phyloP scores from a whole-genome alignment of 2,113 vertebrate genomes.

The Cephalopterus ornatus region DNA sequence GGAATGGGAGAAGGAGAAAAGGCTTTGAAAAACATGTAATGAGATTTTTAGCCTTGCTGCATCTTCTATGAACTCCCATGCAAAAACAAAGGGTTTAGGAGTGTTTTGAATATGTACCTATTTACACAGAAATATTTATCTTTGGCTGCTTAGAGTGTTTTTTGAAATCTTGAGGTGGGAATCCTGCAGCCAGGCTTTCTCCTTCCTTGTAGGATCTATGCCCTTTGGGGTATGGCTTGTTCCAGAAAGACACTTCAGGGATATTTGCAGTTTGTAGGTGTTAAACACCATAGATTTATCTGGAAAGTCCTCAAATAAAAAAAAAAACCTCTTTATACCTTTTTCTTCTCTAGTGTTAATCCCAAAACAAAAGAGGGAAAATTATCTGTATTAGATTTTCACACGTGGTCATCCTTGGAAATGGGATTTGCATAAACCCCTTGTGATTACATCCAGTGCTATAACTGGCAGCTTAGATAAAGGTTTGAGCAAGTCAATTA shows the following conservation, averaged over 20 bases:
- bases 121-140: neutral
- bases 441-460: neutral
- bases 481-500: neutral
- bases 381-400: fast-evolving
- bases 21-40: neutral
- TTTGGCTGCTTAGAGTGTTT: neutral
- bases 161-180: neutral
- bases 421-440: neutral
- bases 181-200: neutral
- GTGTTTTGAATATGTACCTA: neutral
- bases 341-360: neutral
- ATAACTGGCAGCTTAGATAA: neutral
- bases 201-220: neutral
- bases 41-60: neutral
- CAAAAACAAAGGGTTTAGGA: neutral
- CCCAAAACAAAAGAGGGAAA: neutral
- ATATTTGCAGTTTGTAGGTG: neutral
- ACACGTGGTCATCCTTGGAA: neutral
- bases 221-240: neutral
- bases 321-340: neutral
- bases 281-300: neutral
- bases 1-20: neutral
- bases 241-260: fast-evolving
- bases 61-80: neutral
- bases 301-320: neutral